A percentile compares a stretch with the other conserved stretches of the same genome.
These are phyloP conservation scores for Coelinius sp. DNA, from an alignment of 2,888 invertebrate species.

Conservation along the genomic window DNA sequence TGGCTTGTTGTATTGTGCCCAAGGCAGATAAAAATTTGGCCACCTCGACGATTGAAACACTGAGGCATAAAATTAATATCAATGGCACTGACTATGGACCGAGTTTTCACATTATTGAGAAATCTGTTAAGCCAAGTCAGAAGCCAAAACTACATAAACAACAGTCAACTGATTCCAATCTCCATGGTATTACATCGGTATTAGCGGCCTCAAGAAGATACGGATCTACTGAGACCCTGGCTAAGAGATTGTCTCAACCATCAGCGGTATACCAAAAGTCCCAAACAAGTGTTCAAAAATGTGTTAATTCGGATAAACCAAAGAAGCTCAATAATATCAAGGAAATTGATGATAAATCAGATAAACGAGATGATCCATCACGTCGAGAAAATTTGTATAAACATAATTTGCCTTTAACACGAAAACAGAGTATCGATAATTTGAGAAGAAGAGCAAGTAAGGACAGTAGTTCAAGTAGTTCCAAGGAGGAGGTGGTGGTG, in stretches of 20 bases:
- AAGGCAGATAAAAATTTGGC: background rate
- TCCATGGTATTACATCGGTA: slow-evolving; percentile 39
- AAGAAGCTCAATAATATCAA: slow-evolving; percentile 59
- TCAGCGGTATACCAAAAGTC: slow-evolving; percentile 48
- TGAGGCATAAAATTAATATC: background rate
- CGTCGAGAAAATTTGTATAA: slow-evolving; percentile 1
- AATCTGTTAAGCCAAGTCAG: background rate
- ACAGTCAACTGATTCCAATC: slow-evolving; percentile 52
- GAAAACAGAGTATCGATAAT: slow-evolving; percentile 58
- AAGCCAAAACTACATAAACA: slow-evolving; percentile 54
- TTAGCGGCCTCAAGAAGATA: slow-evolving; percentile 53
- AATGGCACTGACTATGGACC: background rate
- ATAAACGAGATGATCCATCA: slow-evolving; percentile 16
- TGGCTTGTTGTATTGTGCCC: background rate
- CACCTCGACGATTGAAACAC: background rate
- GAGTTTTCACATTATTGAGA: slow-evolving; percentile 19
- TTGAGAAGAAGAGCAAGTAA: slow-evolving; percentile 60
- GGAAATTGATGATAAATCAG: slow-evolving; percentile 54
- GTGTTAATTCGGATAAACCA: slow-evolving; percentile 19
- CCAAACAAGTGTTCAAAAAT: slow-evolving; percentile 55
- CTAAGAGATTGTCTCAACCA: slow-evolving; percentile 47
- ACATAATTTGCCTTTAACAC: no score
- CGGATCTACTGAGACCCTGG: slow-evolving; percentile 57
- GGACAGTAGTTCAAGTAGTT: slow-evolving; percentile 59
- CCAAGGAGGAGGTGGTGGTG: slow-evolving; percentile 61